Evolutionary conservation across 2,113 vertebrate species (phyloP), one percentile per base, ranked within the genome.

Genomic region (Cyprinodon variegatus): DNA sequence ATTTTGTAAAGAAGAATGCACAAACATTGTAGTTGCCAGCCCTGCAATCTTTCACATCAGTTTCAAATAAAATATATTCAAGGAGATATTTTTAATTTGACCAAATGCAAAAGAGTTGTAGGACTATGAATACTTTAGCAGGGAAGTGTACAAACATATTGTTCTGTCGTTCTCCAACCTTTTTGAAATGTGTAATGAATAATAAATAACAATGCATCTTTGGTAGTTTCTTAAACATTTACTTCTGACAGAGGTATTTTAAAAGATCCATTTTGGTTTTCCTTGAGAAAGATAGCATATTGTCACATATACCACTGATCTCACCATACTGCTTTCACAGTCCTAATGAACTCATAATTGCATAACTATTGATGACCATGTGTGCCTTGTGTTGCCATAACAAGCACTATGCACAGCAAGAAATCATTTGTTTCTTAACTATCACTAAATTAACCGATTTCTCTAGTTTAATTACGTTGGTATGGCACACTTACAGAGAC

Each of bases 241-340:
- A 61, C 20, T 68, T 73, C 67, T 60, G 61, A 41, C 68, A 65
- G 60, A 68, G 64, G 70, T 53, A 79, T 80, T 77, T 77, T 71
- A 65, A 83, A 85, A 74, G 50, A 38, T 43, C 77, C 81, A 71
- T 69, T 83, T 61, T 57, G 38, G 59, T 65, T 77, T 70, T 62
- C 73, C 71, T 72, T 74, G 68, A 81, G 72, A 77, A 50, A 79
- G 63, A 61, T 77, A 48, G 53, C 72, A 84, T 48, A n/a, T 78
- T 73, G 80, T 70, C 74, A 83, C 61, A 73, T 67, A 81, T 80
- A 59, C 73, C 60, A 78, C 78, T 84, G 74, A 78, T 82, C 77
- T 71, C 67, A 61, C 62, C 82, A 75, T 29, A 83, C 59, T 72
- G 67, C 63, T 29, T 61, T 78, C 81, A 74, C 79, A 82, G 79